Conservation (phyloP, 2,113 vertebrate species). For the rat (Rattus norvegicus) region DNA sequence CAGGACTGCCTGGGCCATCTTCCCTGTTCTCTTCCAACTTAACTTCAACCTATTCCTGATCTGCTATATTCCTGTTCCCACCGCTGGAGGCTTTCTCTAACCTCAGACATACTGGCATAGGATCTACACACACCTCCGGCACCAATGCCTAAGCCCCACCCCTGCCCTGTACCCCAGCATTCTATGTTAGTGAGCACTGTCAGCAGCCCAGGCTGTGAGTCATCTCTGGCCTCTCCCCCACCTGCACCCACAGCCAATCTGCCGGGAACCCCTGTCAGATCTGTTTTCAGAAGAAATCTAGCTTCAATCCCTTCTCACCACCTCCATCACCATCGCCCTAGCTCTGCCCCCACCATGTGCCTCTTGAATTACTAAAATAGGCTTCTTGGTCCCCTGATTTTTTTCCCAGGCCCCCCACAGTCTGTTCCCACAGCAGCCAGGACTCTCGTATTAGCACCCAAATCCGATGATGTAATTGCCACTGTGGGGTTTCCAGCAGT, state of each 20-base stretch:
- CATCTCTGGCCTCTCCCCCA: slow-evolving; percentile 32
- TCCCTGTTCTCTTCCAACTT: not conserved
- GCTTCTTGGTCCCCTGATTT: not conserved
- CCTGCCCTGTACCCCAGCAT: no score
- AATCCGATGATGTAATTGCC: not conserved
- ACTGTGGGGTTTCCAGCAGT: not conserved
- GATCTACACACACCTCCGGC: not conserved
- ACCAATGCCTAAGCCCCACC: accelerated
- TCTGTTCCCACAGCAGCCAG: not conserved
- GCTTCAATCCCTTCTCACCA: slow-evolving; percentile 22
- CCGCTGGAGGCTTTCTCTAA: no score
- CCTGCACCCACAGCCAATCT: slow-evolving; percentile 59
- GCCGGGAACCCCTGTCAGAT: not conserved
- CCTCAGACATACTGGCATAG: not conserved
- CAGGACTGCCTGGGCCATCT: not conserved
- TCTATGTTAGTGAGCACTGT: not conserved
- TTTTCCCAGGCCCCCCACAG: not conserved
- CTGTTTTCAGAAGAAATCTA: not conserved
- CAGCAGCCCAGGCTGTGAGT: slow-evolving; percentile 25
- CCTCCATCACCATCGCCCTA: not conserved
- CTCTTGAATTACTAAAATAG: not conserved
- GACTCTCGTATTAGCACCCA: accelerated
- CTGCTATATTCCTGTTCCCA: not conserved
- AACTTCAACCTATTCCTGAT: not conserved
- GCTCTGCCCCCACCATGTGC: not conserved